Evolutionary conservation across 2,113 vertebrate genomes (phyloP).

Genomic region (Myiagra hebetior): DNA sequence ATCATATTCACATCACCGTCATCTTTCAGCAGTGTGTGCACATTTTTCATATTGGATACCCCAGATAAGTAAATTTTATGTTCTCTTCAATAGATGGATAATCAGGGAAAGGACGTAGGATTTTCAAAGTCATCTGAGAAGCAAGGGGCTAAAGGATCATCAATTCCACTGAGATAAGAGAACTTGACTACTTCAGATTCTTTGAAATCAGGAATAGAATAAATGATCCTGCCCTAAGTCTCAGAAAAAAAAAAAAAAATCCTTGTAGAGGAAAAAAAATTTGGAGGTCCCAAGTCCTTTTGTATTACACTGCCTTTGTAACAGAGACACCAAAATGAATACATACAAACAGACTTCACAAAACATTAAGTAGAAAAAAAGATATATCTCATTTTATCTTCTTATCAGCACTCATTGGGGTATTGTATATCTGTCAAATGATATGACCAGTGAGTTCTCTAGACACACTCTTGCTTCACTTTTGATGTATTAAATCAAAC

Average conservation of each 20-base stretch:
- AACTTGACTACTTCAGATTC: neutral
- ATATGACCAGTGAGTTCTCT: constrained; percentile 16
- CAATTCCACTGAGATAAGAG: neutral
- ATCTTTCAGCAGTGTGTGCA: neutral
- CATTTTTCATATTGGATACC: neutral
- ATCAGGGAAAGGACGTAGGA: neutral
- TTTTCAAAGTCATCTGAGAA: constrained; percentile 1
- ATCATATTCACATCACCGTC: neutral
- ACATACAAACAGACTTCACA: neutral
- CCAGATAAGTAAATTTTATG: neutral
- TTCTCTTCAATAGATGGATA: neutral
- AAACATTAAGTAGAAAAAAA: neutral
- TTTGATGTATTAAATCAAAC: constrained; percentile 38
- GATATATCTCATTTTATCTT: constrained; percentile 5
- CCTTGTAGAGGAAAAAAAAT: neutral
- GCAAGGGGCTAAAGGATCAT: neutral
- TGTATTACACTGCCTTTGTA: neutral
- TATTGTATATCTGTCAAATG: neutral
- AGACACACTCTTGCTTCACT: neutral
- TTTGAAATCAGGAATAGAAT: neutral
- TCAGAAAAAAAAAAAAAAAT: neutral
- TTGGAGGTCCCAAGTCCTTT: neutral
- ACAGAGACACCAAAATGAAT: neutral
- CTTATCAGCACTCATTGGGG: neutral
- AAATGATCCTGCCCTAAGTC: neutral